A percentile compares a stretch with the other conserved stretches of the same genome.
phyloP scores from a whole-genome alignment of 2,113 vertebrate species.

The Nothoprocta perdicaria region DNA sequence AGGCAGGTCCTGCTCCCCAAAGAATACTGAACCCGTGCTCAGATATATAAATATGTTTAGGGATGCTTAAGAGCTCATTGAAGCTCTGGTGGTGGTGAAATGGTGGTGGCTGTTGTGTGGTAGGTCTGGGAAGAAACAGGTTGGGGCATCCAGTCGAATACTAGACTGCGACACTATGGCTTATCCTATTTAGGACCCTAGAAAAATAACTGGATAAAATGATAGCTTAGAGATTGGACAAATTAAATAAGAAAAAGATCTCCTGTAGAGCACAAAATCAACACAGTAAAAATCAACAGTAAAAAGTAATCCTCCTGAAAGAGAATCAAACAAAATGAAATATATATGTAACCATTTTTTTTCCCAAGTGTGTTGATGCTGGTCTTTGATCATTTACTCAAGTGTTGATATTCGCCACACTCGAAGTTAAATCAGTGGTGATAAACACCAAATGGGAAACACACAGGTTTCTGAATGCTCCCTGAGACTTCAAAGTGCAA shows the following conservation, averaged over 20 bases:
- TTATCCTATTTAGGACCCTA: neutral
- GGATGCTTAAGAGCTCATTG: neutral
- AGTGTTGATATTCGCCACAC: neutral
- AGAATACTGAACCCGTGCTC: neutral
- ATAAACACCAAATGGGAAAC: neutral
- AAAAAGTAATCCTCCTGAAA: neutral
- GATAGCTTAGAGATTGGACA: neutral
- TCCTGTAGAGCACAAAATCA: neutral
- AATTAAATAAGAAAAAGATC: neutral
- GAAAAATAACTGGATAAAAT: neutral
- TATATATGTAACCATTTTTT: neutral
- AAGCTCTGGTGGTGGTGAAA: neutral
- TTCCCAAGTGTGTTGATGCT: neutral
- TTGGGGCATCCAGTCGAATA: neutral
- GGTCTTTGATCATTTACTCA: neutral
- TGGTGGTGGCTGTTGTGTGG: neutral
- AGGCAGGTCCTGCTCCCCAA: neutral
- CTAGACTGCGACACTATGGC: neutral
- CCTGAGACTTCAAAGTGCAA: neutral
- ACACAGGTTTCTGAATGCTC: neutral
- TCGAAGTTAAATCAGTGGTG: neutral
- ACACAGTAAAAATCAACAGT: neutral
- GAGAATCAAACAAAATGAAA: neutral
- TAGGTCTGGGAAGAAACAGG: neutral
- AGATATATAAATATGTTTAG: neutral